phyloP scores from a whole-genome alignment of 2,888 invertebrate species.

The Macaria notata region DNA sequence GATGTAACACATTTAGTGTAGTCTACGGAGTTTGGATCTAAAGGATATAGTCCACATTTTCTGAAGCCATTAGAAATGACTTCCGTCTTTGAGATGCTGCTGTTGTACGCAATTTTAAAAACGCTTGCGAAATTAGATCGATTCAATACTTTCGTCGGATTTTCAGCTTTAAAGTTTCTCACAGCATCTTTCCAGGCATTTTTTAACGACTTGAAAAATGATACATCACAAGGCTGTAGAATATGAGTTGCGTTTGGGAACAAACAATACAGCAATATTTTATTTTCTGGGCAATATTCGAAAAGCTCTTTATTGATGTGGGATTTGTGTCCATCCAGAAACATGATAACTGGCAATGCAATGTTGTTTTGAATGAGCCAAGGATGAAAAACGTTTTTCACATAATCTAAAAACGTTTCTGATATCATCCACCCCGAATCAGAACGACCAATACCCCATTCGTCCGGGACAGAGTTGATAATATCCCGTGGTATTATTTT shows the following conservation, averaged over 20 bases:
- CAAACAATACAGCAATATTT: constrained; percentile 33
- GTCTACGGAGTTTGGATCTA: constrained; percentile 22
- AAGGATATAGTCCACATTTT: constrained; percentile 25
- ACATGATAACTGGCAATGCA: constrained; percentile 27
- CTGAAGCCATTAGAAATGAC: constrained; percentile 22
- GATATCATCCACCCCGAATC: constrained; percentile 40
- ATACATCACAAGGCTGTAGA: constrained; percentile 39
- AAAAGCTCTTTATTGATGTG: constrained; percentile 30
- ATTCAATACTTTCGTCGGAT: constrained; percentile 15
- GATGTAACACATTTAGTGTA: constrained; percentile 18
- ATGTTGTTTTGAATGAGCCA: constrained; percentile 14
- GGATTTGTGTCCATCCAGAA: constrained; percentile 30
- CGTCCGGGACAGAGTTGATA: constrained; percentile 24
- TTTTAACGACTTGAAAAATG: constrained; percentile 20
- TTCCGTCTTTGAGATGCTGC: constrained; percentile 6
- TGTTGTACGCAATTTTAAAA: constrained; percentile 12
- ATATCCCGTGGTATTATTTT: constrained; percentile 34
- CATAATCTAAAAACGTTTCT: constrained; percentile 35
- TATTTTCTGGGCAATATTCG: constrained; percentile 34
- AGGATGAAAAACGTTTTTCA: constrained; percentile 19
- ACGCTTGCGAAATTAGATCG: constrained; percentile 14
- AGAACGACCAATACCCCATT: constrained; percentile 32
- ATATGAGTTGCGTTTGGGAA: constrained; percentile 40
- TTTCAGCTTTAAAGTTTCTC: constrained; percentile 10
- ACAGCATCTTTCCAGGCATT: constrained; percentile 11